Evolutionary conservation across 1,140 invertebrate species (phyloP).

Genomic region (Neodiprion lecontei): DNA sequence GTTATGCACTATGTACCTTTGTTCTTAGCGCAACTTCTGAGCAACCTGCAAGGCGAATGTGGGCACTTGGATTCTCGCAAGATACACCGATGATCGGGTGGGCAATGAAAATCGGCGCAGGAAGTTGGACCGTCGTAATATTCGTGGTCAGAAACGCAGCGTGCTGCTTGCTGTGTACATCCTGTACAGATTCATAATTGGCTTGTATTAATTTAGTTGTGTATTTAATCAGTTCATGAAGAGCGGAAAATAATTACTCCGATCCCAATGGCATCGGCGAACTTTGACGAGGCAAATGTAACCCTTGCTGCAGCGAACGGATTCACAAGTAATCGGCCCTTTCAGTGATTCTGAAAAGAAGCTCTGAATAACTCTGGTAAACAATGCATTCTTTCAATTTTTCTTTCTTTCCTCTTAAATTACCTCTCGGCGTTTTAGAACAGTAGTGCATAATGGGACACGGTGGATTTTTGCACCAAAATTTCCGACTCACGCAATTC

Average conservation of each 20-base stretch:
- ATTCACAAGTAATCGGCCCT: conserved; percentile 42
- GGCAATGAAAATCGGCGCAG: conserved; percentile 41
- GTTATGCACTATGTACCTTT: conserved; percentile 32
- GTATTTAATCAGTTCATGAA: too few relatives aligned
- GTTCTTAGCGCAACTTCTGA: conserved; percentile 39
- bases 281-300: conserved; percentile 40
- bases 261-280: conserved; percentile 40
- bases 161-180: conserved; percentile 40
- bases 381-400: not conserved
- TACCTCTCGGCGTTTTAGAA: conserved; percentile 41
- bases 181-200: conserved; percentile 26
- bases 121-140: conserved; percentile 38
- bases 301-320: conserved; percentile 39
- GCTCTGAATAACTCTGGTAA: too few relatives aligned
- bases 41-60: conserved; percentile 44
- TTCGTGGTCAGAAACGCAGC: conserved; percentile 41
- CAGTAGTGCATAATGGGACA: conserved; percentile 50
- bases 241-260: conserved; percentile 32
- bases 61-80: conserved; percentile 42
- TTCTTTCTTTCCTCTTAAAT: conserved; percentile 2
- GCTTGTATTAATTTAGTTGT: not conserved
- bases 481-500: conserved; percentile 42
- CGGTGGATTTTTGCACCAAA: conserved; percentile 42
- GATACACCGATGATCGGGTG: conserved; percentile 40
- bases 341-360: conserved; percentile 40